phyloP scores from a whole-genome alignment of 2,797 vertebrate genomes.

The Trematocara caparti region DNA sequence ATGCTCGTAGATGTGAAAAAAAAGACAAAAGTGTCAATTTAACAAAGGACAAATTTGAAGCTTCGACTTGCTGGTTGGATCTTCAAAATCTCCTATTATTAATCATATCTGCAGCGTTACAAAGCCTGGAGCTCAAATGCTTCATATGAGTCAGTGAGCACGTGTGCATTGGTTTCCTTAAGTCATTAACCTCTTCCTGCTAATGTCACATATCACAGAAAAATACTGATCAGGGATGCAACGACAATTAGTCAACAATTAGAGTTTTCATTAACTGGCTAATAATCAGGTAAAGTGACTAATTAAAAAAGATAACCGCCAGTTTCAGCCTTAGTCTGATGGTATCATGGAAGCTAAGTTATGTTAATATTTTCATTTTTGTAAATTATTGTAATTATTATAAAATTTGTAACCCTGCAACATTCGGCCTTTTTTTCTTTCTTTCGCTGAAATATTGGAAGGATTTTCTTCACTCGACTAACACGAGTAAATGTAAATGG shows the following conservation, averaged over 20 bases:
- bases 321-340: neutral
- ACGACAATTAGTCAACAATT: neutral
- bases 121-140: neutral
- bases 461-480: neutral
- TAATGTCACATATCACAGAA: neutral
- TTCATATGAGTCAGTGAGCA: neutral
- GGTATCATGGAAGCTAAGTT: neutral
- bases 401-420: neutral
- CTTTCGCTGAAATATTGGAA: neutral
- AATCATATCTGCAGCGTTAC: neutral
- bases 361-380: neutral
- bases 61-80: neutral
- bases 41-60: neutral
- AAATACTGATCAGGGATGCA: no score
- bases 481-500: neutral
- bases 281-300: neutral
- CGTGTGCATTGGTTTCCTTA: neutral
- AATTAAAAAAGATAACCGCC: neutral
- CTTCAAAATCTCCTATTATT: neutral
- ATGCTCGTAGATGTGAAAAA: neutral
- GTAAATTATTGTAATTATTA: neutral
- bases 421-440: accelerated
- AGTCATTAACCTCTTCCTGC: accelerated
- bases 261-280: neutral
- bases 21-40: neutral